Evolutionary conservation across 2,113 vertebrate genomes (phyloP), one percentile per base, ranked within the genome.

Genomic region (Lethenteron reissneri): DNA sequence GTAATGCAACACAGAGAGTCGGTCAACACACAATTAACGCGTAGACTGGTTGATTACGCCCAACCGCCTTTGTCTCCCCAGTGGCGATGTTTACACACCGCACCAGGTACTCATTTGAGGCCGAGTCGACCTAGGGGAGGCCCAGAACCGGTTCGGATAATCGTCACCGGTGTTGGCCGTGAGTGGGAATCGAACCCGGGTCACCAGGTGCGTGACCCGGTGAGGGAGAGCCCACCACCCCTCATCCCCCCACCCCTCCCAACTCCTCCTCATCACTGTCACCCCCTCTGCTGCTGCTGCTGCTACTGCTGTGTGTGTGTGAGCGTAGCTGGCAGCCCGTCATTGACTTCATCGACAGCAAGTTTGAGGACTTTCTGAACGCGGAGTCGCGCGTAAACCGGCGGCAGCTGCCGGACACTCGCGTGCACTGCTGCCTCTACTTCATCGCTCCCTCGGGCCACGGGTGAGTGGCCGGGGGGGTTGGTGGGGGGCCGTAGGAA

Each of bases 341-440:
- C 60, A 83, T 82, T 2, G 82, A 82, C 76, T 84, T 83, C 71
- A 82, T 82, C 2, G 81, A 85, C 78, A 85, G 77, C 71, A 83
- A 84, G 71, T 84, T 80, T 69, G 82, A 86, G 75, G 82, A 84
- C 78, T 83, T 82, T 75, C 81, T 85, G 70, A 84, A 84, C 1
- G 80, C 81, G 3, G 84, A 85, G 76, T 83, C 81, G 0, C 77
- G 81, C 64, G 82, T 84, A 12, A 84, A 83, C 76, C 79, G 82
- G 72, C 75, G 78, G 60, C 80, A 78, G 70, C 81, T 83, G 81
- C 81, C 83, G 2, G 83, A 85, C 74, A 84, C 82, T 77, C 73
- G 84, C 69, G 83, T 85, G 56, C 84, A 84, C 77, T 81, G 80
- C 77, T 84, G 83, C 73, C 79, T 87, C 9, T 83, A 84, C 64